These are phyloP conservation scores for Herpetotheres cachinnans DNA, from an alignment of 2,113 vertebrate species.

Conservation along the genomic window DNA sequence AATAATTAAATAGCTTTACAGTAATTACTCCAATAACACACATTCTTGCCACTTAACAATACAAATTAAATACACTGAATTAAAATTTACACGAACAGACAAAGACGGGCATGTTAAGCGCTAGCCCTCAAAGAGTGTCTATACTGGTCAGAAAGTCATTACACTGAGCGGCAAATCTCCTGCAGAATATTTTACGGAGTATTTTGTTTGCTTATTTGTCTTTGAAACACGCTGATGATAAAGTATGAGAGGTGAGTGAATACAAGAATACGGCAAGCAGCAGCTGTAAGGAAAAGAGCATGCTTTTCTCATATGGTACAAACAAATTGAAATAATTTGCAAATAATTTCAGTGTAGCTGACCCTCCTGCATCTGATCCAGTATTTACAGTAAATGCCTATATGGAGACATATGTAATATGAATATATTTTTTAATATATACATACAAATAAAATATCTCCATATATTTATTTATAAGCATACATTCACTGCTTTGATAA, in stretches of 20 bases:
- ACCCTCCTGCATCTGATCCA: background rate
- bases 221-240: too few relatives aligned
- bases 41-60: constrained; percentile 66
- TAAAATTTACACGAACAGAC: constrained; percentile 48
- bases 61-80: constrained; percentile 61
- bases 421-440: background rate
- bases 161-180: background rate
- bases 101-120: background rate
- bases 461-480: background rate
- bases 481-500: background rate
- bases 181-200: background rate
- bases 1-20: constrained; percentile 77
- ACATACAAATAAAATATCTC: background rate
- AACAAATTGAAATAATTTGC: background rate
- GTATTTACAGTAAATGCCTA: background rate
- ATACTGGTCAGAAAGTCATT: constrained; percentile 7
- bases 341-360: background rate
- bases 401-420: background rate
- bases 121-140: background rate
- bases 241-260: background rate
- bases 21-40: constrained; percentile 69
- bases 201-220: background rate
- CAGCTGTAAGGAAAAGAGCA: background rate
- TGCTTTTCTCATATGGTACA: background rate
- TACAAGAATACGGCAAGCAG: background rate